These are phyloP conservation scores for Spisula subtruncata DNA, from an alignment of 2,888 invertebrate genomes.

Conservation along the genomic window DNA sequence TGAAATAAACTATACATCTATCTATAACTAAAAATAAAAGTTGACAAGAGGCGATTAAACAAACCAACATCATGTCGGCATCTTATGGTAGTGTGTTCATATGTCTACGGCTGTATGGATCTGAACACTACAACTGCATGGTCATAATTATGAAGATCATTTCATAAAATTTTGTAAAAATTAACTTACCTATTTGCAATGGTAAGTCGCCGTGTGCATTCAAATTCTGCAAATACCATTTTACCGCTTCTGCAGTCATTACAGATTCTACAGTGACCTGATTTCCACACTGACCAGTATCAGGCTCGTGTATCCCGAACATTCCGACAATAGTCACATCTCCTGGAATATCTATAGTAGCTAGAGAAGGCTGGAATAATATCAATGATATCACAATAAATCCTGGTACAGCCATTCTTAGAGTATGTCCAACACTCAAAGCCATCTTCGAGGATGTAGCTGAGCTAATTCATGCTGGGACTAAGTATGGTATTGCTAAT, in stretches of 20 bases:
- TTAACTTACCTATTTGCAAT: constrained; percentile 16
- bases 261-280: neutral
- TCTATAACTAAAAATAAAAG: too few species aligned
- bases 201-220: neutral
- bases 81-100: too few species aligned
- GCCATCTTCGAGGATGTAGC: too few species aligned
- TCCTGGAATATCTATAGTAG: neutral
- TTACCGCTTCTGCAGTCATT: constrained; percentile 31
- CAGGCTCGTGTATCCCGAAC: constrained; percentile 15
- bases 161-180: too few species aligned
- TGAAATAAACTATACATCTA: too few species aligned
- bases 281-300: neutral
- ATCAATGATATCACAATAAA: neutral
- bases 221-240: constrained; percentile 35
- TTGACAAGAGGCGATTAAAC: too few species aligned
- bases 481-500: too few species aligned
- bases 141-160: neutral
- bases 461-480: too few species aligned
- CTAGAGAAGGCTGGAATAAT: neutral
- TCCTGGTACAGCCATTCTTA: neutral
- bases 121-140: too few species aligned
- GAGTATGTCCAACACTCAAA: neutral
- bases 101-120: too few species aligned
- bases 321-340: constrained; percentile 7
- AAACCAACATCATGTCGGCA: too few species aligned